phyloP scores from a whole-genome alignment of 2,797 vertebrate genomes.

The Coreius guichenoti region DNA sequence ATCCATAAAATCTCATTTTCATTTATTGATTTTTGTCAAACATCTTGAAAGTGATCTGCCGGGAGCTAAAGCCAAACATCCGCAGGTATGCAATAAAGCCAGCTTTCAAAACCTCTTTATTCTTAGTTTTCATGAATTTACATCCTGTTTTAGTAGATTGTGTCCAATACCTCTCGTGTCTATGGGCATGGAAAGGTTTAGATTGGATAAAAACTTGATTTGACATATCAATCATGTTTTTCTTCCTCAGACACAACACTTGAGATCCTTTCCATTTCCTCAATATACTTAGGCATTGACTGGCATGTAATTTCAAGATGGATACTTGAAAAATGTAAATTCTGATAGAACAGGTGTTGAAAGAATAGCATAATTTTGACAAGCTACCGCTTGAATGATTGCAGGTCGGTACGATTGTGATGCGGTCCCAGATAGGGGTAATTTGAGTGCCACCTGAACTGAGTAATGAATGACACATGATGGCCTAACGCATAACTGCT shows the following conservation, averaged over 20 bases:
- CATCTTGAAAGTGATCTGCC: slow-evolving; percentile 16
- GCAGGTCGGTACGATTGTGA: slow-evolving; percentile 43
- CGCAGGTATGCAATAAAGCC: slow-evolving; percentile 44
- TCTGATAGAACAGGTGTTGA: slow-evolving; percentile 45
- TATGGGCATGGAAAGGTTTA: slow-evolving; percentile 37
- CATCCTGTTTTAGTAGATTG: slow-evolving; percentile 25
- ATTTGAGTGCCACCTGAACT: slow-evolving; percentile 51
- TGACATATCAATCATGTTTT: slow-evolving; percentile 61
- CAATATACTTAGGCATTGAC: slow-evolving; percentile 47
- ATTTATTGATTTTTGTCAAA: slow-evolving; percentile 24
- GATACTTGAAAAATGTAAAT: slow-evolving; percentile 51
- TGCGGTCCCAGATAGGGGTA: slow-evolving; percentile 32
- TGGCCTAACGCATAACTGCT: slow-evolving; percentile 13
- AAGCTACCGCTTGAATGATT: slow-evolving; percentile 50
- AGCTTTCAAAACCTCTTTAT: slow-evolving; percentile 40
- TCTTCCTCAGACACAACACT: slow-evolving; percentile 36
- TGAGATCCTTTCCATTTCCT: slow-evolving; percentile 32
- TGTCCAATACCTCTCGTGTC: slow-evolving; percentile 33
- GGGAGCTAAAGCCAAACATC: slow-evolving; percentile 14
- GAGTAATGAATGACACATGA: slow-evolving; percentile 45
- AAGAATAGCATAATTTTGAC: slow-evolving; percentile 56
- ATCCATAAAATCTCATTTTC: slow-evolving; percentile 31
- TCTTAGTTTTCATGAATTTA: slow-evolving; percentile 42
- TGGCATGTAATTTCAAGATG: slow-evolving; percentile 59
- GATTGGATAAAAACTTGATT: slow-evolving; percentile 51